Evolutionary conservation across 2,888 invertebrate genomes (phyloP), one percentile per base, ranked within the genome.

Genomic region (Epiperipatus broadwayi): DNA sequence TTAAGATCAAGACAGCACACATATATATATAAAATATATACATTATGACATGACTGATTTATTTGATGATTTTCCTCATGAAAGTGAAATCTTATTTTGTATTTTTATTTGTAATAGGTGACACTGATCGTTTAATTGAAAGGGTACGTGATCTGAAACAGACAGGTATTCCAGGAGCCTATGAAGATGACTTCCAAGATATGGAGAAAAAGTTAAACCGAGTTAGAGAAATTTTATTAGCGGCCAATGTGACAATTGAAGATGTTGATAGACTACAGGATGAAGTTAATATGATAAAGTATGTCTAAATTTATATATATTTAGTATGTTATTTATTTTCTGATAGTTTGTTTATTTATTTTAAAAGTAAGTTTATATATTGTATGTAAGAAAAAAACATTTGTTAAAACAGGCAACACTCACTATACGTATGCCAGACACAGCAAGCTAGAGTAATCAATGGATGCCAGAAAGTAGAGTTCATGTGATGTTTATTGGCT

Each of bases 161-260:
- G 49, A 78, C 85, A 32, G 97, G 97, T 31, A 85, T 91, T 2
- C 81, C 89, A 1, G 93, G 93, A 21, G 93, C 89, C 0, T 97
- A 93, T 57, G 85, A 89, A 5, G 72, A 78, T 52, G 85, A 91
- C 59, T 97, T 97, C 61, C 79, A 80, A 53, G 73, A 75, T 48
- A 83, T 97, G 77, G 81, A 89, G 48, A 70, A 71, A 42, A 75
- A 78, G 54, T 63, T 97, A 42, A 69, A 74, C 34, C 75, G 78
- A 50, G 75, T 93, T 3, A 70, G 75, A 52, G 68, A 70, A 43
- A 67, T 89, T 35, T 64, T 95, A n/a, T 71, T 75, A 43, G 83
- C 78, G 52, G 79, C 85, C 2, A 78, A 79, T 43, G 58, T 68
- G 31, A 65, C 67, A 29, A 58, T 61, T 18, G 56, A 57, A 18